Base-by-base conservation (phyloP, 2,888 invertebrate genomes). In the Protula sp. region DNA sequence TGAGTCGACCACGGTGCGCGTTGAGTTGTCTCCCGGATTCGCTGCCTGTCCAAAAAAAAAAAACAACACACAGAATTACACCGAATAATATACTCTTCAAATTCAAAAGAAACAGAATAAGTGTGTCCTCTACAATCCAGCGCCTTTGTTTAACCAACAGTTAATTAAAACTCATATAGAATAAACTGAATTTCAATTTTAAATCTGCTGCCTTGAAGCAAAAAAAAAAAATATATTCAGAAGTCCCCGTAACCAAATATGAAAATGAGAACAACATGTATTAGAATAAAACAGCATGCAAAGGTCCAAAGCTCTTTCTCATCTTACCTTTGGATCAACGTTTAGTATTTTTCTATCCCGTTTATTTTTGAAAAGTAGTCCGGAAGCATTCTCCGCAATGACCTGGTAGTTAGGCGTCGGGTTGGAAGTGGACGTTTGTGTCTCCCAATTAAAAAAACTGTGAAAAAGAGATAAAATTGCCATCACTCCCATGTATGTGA, bases 391-490 rank as follows among this genome's bases (percentile, higher is more conserved):
- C 74, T 91, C 88, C 73, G 89, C 87, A 28, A 89, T 79, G 0
- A 89, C 89, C 82, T 86, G 86, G 76, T 88, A 93, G 82, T 92
- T 92, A 53, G 87, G 85, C 29, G 89, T 89, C 64, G 88, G 86
- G 69, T 89, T 91, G 47, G 88, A 87, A 28, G 84, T 82, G 0
- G 87, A 86, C 29, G 86, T 85, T 31, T 88, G 88, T 29, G 86
- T 86, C 58, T 88, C 86, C 88, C 90, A 90, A 76, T 92, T 88
- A 74, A 87, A 90, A 74, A 78, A 82, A 68, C 79, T 82, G 68
- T 22, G n/a, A n/a, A n/a, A n/a, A n/a, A n/a, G n/a, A n/a, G n/a
- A n/a, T n/a, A n/a, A n/a, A n/a, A n/a, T n/a, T n/a, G n/a, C n/a
- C n/a, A n/a, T n/a, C n/a, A n/a, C n/a, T n/a, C n/a, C n/a, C n/a